These are phyloP conservation scores for Leuciscus idus DNA, from an alignment of 2,113 vertebrate genomes.

Conservation along the genomic window DNA sequence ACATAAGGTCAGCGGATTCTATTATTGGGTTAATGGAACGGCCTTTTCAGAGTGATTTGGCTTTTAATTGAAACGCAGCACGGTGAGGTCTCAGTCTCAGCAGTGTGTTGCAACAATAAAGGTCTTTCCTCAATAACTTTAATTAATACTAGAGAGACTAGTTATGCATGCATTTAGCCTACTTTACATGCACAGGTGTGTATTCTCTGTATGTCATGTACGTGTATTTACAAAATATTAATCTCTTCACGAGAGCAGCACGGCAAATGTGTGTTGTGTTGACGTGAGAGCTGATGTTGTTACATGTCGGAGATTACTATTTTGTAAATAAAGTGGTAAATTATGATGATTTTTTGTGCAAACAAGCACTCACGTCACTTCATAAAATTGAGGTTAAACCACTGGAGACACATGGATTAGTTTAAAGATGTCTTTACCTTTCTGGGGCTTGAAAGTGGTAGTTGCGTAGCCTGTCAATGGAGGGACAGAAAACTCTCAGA, in stretches of 20 bases:
- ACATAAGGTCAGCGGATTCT: slow-evolving; percentile 31
- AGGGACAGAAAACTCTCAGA: too few species aligned
- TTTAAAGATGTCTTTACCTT: too few species aligned
- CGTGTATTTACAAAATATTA: not conserved
- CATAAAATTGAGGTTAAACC: too few species aligned
- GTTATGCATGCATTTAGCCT: slow-evolving; percentile 19
- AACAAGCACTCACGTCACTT: too few species aligned
- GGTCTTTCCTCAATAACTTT: slow-evolving; percentile 56
- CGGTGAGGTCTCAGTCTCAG: slow-evolving; percentile 6
- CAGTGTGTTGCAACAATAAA: slow-evolving; percentile 56
- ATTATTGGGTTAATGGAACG: slow-evolving; percentile 43
- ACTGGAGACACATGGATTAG: too few species aligned
- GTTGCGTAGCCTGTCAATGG: too few species aligned
- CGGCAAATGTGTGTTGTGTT: not conserved
- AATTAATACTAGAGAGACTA: slow-evolving; percentile 58
- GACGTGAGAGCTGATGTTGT: too few species aligned
- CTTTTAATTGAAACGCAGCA: slow-evolving; percentile 46
- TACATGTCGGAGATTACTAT: too few species aligned
- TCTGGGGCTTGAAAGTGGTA: too few species aligned
- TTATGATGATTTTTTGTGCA: too few species aligned
- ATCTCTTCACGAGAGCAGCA: too few species aligned
- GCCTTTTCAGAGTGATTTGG: slow-evolving; percentile 38
- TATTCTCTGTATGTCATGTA: not conserved
- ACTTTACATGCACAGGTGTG: not conserved
- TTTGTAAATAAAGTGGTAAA: too few species aligned